Evolutionary conservation across 1,140 invertebrate species (phyloP).

Genomic region (Penaeus japonicus): DNA sequence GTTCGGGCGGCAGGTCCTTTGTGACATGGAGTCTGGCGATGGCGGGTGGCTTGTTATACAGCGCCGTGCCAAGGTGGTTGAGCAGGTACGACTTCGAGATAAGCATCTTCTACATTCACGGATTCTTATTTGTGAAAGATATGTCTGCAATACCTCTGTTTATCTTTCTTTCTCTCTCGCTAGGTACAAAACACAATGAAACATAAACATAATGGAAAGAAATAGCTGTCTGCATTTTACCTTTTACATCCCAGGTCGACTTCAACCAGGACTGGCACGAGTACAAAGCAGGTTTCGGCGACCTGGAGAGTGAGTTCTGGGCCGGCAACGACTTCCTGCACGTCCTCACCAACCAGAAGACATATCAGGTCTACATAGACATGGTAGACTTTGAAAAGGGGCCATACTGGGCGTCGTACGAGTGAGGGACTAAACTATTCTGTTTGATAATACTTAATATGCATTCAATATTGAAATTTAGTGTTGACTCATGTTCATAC

Average conservation of each 20-base stretch:
- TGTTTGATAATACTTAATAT: background rate
- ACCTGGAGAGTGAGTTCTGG: constrained; percentile 60
- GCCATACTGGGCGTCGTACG: constrained; percentile 46
- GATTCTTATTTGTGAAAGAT: background rate
- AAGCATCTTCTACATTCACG: background rate
- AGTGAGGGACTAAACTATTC: background rate
- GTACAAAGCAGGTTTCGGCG: constrained; percentile 61
- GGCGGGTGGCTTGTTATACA: constrained; percentile 51
- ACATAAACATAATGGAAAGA: too few relatives aligned
- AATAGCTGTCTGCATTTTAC: background rate
- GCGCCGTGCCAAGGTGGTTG: constrained; percentile 11
- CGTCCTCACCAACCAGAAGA: constrained; percentile 58
- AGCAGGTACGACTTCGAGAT: constrained; percentile 13
- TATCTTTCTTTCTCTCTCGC: too few relatives aligned
- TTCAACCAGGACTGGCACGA: constrained; percentile 59
- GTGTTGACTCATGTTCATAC: too few relatives aligned
- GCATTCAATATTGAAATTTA: too few relatives aligned
- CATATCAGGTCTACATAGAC: constrained; percentile 41
- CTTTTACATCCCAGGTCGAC: constrained; percentile 35
- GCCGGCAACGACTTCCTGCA: constrained; percentile 58
- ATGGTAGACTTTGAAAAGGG: constrained; percentile 56
- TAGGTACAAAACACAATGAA: too few relatives aligned
- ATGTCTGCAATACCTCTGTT: too few relatives aligned
- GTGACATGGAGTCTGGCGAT: constrained; percentile 45
- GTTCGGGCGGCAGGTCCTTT: constrained; percentile 38